These are phyloP conservation scores for Phymatocera aterrima DNA, from an alignment of 2,888 invertebrate genomes.

Conservation along the genomic window DNA sequence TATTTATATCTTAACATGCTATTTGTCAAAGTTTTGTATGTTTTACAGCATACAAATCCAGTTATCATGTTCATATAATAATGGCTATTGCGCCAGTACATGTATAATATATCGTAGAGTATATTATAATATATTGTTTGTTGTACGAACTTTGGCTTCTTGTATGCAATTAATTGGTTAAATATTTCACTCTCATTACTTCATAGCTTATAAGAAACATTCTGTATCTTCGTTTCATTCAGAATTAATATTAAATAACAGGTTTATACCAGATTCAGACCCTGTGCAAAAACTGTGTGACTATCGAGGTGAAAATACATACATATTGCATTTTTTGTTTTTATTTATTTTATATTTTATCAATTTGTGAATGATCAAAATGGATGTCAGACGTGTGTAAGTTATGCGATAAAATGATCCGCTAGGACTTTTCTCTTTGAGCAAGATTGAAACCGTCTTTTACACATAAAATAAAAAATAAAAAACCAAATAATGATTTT, in stretches of 20 bases:
- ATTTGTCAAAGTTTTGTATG: constrained; percentile 9
- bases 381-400: constrained; percentile 13
- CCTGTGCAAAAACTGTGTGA: neutral
- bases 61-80: too few relatives aligned
- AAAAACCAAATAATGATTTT: neutral
- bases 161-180: constrained; percentile 49
- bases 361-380: neutral
- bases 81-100: constrained; percentile 10
- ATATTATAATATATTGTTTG: constrained; percentile 52
- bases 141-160: constrained; percentile 55
- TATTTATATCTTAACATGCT: too few relatives aligned
- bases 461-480: neutral
- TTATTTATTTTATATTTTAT: neutral
- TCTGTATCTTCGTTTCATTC: constrained; percentile 40
- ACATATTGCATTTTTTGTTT: neutral
- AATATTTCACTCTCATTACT: constrained; percentile 39
- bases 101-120: too few relatives aligned
- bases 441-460: constrained; percentile 28
- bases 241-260: constrained; percentile 31
- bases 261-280: constrained; percentile 1
- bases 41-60: constrained; percentile 52
- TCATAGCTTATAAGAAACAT: constrained; percentile 46
- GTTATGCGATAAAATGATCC: constrained; percentile 5
- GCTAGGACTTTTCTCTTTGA: constrained; percentile 18
- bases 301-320: neutral